phyloP scores from a whole-genome alignment of 2,797 vertebrate species.

The Gephyroberyx darwinii region DNA sequence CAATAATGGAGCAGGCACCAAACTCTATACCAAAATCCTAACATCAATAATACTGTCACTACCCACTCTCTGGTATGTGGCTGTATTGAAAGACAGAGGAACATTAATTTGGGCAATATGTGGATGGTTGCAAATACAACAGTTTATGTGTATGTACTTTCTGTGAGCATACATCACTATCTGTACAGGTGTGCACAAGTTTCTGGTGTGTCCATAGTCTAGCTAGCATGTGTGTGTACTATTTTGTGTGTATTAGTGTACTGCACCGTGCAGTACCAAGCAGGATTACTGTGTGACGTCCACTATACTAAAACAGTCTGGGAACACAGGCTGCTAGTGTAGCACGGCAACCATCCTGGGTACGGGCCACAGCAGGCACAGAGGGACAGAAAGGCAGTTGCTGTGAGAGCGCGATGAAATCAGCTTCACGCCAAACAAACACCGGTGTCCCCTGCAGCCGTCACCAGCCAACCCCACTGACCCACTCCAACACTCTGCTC shows the following conservation, averaged over 20 bases:
- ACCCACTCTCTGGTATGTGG: slow-evolving; percentile 17
- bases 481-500: slow-evolving; percentile 24
- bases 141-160: neutral
- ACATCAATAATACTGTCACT: slow-evolving; percentile 24
- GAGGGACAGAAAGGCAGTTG: slow-evolving; percentile 37
- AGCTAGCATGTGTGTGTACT: neutral
- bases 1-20: slow-evolving; percentile 9
- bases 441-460: slow-evolving; percentile 37
- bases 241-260: slow-evolving; percentile 44
- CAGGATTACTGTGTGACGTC: slow-evolving; percentile 59
- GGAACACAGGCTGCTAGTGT: slow-evolving; percentile 62
- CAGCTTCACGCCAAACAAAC: slow-evolving; percentile 62
- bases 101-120: too few relatives aligned
- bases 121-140: too few relatives aligned
- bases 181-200: neutral
- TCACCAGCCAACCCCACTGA: slow-evolving; percentile 47
- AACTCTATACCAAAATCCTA: slow-evolving; percentile 7
- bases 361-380: slow-evolving; percentile 37
- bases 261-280: slow-evolving; percentile 21
- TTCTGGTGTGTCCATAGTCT: neutral
- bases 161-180: neutral
- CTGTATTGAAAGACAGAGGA: neutral
- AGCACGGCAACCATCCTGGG: slow-evolving; percentile 50
- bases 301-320: slow-evolving; percentile 36
- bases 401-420: slow-evolving; percentile 64